Evolutionary conservation across 1,140 invertebrate genomes (phyloP).

Genomic region (Eriosoma lanigerum): DNA sequence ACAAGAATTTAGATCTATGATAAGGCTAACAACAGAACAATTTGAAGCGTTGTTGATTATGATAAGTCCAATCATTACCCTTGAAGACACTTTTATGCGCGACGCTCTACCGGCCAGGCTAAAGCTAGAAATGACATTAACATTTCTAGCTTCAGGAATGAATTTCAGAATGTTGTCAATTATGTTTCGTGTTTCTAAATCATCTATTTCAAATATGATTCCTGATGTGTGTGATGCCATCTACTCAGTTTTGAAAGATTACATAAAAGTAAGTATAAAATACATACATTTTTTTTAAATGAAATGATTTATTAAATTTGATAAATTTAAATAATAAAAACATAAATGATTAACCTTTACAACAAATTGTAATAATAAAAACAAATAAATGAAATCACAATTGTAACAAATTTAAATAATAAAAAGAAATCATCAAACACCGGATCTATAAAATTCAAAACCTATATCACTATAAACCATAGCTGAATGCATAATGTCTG

Average conservation of each 20-base stretch:
- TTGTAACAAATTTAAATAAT: neutral
- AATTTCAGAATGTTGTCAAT: slow-evolving; percentile 31
- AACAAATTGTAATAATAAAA: neutral
- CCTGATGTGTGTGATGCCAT: slow-evolving; percentile 45
- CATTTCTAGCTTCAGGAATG: slow-evolving; percentile 29
- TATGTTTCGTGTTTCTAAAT: slow-evolving; percentile 37
- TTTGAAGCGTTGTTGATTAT: slow-evolving; percentile 3
- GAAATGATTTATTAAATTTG: slow-evolving; percentile 19
- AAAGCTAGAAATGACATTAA: slow-evolving; percentile 40
- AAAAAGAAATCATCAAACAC: neutral
- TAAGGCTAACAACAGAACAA: slow-evolving; percentile 1
- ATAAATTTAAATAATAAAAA: neutral
- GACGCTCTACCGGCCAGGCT: slow-evolving; percentile 44
- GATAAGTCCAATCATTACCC: slow-evolving; percentile 6
- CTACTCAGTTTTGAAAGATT: slow-evolving; percentile 27
- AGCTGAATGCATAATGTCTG: slow-evolving; percentile 2
- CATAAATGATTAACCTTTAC: too few species aligned
- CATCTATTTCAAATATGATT: slow-evolving; percentile 38
- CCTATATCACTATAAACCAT: neutral
- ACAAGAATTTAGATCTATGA: slow-evolving; percentile 50
- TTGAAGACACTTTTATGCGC: slow-evolving; percentile 15
- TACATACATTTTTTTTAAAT: too few species aligned
- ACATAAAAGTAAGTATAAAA: slow-evolving; percentile 14
- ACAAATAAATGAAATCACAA: too few species aligned
- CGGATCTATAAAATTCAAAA: neutral